Percentiles rank a stretch among this genome's conserved stretches.
Conservation (phyloP, 2,888 invertebrate species). For the Stenoptilia bipunctidactyla region DNA sequence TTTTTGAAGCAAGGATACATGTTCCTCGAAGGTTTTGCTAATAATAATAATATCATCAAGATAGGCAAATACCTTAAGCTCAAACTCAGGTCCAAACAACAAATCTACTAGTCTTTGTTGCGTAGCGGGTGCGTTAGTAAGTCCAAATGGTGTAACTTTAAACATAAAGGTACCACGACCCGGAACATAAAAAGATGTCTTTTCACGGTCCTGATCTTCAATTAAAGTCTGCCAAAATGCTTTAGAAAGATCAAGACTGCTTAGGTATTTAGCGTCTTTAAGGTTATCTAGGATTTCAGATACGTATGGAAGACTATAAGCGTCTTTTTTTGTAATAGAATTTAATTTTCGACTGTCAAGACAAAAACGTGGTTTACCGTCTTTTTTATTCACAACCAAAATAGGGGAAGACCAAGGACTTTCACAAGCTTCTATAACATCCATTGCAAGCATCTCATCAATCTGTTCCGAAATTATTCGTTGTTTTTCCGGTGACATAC, state of each 20-base stretch:
- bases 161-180: conserved; percentile 12
- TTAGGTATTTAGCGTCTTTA: not conserved
- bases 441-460: conserved; percentile 15
- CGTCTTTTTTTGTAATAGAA: conserved; percentile 11
- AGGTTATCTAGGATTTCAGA: conserved; percentile 11
- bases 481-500: conserved; percentile 18
- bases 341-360: conserved; percentile 14
- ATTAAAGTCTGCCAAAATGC: conserved; percentile 10
- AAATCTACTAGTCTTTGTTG: not conserved
- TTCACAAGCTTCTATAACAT: conserved; percentile 13
- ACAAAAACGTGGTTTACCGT: conserved; percentile 13
- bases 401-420: conserved; percentile 16
- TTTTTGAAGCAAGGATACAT: not conserved
- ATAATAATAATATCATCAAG: not conserved
- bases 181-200: conserved; percentile 17
- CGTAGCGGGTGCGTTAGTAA: conserved; percentile 14
- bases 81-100: not conserved
- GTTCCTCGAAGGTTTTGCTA: not conserved
- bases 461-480: conserved; percentile 12
- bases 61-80: not conserved
- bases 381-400: conserved; percentile 10
- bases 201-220: conserved; percentile 9
- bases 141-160: conserved; percentile 10
- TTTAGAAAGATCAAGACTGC: not conserved
- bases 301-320: conserved; percentile 13